A percentile compares a stretch with the other conserved stretches of the same genome.
These are phyloP conservation scores for Paracentrotus lividus DNA, from an alignment of 53 echinoderm and acorn worm species.

Conservation along the genomic window DNA sequence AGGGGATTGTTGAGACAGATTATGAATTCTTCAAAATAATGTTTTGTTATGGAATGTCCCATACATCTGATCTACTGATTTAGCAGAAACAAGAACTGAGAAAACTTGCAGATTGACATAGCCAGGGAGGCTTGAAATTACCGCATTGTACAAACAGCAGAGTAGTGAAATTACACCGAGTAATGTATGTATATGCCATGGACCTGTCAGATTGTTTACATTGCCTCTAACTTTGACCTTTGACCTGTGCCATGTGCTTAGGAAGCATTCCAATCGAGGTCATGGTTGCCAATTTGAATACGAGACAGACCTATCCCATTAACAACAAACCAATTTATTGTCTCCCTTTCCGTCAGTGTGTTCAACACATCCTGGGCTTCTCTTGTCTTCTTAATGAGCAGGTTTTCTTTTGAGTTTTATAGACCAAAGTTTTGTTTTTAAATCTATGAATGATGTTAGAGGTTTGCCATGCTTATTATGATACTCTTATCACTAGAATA, in stretches of 20 bases:
- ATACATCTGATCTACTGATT: background rate
- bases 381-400: too few species aligned
- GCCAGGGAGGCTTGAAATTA: background rate
- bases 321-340: conserved; percentile 19
- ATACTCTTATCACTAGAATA: too few species aligned
- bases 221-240: conserved; percentile 70
- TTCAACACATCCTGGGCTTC: background rate
- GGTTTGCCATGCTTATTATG: too few species aligned
- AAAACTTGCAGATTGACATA: background rate
- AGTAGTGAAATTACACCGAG: background rate
- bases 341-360: background rate
- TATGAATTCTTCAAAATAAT: too few species aligned
- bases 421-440: too few species aligned
- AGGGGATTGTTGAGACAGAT: too few species aligned
- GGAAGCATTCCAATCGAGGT: conserved; percentile 71
- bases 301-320: conserved; percentile 51
- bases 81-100: background rate
- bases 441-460: too few species aligned
- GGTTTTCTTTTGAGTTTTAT: too few species aligned
- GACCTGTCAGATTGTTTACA: conserved; percentile 78
- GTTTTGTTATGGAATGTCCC: too few species aligned
- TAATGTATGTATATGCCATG: background rate
- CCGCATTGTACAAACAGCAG: background rate
- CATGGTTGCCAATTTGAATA: conserved; percentile 66
- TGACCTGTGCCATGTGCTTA: conserved; percentile 61